Evolutionary conservation across 2,113 vertebrate species (phyloP).

Genomic region (Hucho hucho): DNA sequence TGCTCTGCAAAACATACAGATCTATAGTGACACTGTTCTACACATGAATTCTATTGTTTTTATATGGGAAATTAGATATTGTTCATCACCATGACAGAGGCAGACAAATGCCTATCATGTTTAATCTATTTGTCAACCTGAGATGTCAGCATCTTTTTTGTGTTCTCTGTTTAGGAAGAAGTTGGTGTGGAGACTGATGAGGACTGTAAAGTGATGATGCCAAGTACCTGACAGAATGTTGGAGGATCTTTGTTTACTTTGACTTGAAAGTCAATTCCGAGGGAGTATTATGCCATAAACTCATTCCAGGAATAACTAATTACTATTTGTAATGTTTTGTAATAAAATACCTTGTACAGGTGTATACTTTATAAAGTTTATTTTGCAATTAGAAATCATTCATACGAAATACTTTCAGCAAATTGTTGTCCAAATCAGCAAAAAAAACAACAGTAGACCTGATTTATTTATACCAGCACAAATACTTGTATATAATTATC

Average conservation of each 20-base stretch:
- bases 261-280: no score
- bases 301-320: no score
- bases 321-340: background rate
- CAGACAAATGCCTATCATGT: background rate
- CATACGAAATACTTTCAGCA: conserved; percentile 33
- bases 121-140: background rate
- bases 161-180: conserved; percentile 80
- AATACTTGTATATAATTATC: background rate
- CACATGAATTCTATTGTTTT: no score
- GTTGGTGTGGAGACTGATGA: conserved; percentile 95
- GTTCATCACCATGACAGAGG: no score
- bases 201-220: conserved; percentile 79
- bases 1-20: background rate
- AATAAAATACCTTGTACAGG: conserved; percentile 1
- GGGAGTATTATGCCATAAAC: no score
- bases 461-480: conserved; percentile 4
- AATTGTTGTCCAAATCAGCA: conserved; percentile 18
- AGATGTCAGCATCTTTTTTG: background rate
- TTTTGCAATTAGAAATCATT: conserved; percentile 39
- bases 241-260: background rate
- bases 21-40: no score
- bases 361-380: conserved; percentile 23
- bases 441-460: conserved; percentile 4
- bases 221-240: conserved; percentile 71
- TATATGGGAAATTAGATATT: no score